Base-by-base conservation (phyloP, 2,797 vertebrate genomes). In the Neosilurus hyrtlii region DNA sequence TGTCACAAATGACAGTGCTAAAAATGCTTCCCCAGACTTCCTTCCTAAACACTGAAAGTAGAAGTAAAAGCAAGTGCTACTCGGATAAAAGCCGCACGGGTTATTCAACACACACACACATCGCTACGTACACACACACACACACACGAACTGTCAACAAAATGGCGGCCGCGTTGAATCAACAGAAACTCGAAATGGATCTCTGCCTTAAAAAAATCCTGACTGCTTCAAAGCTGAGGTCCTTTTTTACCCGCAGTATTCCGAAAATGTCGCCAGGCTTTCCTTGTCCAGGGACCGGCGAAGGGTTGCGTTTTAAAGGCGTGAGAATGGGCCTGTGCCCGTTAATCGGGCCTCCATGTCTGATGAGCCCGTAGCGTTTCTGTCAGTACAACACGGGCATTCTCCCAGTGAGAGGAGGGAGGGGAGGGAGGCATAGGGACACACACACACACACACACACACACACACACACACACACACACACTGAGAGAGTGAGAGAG, bases 81-180 rank as follows among this genome's bases (percentile, higher is more conserved):
- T 80, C 37, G 59, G 86, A 89, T 83, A 91, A 90, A 87, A 87
- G 90, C 90, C 87, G 90, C 86, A 89, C 89, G 90, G 91, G 91
- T 93, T 94, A 93, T 93, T 92, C 92, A 93, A 89, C 43, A 43
- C 43, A 5, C 43, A 43, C 43, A 43, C 43, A 8, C 43, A 43
- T 43, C 43, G 4, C 4, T 43, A 43, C 43, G 8, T 8, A 43
- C 43, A 43, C 57, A 59, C 14, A 59, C 57, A 59, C 57, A 59
- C 57, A 59, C 57, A 93, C 91, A 94, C 92, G 89, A 94, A 94
- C 93, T 95, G 94, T 95, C 94, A 95, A 95, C 94, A 95, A 95
- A 95, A 95, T 95, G 94, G 94, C 94, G 94, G 94, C 94, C 92
- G 93, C 91, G 94, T 93, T 94, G 94, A 95, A 95, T 95, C 94